Evolutionary conservation across 2,797 vertebrate species (phyloP), one percentile per base, ranked within the genome.

Genomic region (Delichon dasypus): DNA sequence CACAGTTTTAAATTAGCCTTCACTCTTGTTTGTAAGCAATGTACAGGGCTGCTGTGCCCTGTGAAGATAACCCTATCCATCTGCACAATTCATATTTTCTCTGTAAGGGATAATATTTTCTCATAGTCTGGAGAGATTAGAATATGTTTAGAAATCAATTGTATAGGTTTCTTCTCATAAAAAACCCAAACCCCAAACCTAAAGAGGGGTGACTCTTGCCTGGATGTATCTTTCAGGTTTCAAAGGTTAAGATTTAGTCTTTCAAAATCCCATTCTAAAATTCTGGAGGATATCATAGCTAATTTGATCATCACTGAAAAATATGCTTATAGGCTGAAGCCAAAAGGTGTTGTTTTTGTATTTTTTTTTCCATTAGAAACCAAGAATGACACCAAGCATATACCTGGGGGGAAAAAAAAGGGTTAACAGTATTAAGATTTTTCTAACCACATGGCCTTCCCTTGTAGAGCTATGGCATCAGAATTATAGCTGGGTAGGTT

Each of bases 101-200:
- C 14, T 77, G 3, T 21, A 65, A 11, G 19, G 12, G 20, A 42
- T 60, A 84, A 81, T 38, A 55, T 21, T 27, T 58, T 78, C 83
- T 7, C 10, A 20, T 71, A 10, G 16, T 18, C 30, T 68, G 40
- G 16, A 74, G 20, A 86, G 19, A 38, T 58, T 77, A 65, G 64
- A 42, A 64, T 76, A 64, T 29, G 1, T 15, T 76, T 50, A 54
- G 34, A 83, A 72, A 72, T 48, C 7, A 57, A 11, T 89, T 72
- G 26, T 62, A 5, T 32, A 29, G 3, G 16, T 68, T 90, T 81
- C 25, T 45, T 80, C 25, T 55, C 13, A 20, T 81, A 70, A 84
- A 88, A 53, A n/a, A n/a, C 1, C 0, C 8, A 30, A 61, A 54
- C 3, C 0, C 1, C 8, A 77, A 51, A 2, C 1, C 8, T 78